Percentiles rank a stretch among this genome's conserved stretches.
These are phyloP conservation scores for Liopterus haemorrhoidalis DNA, from an alignment of 2,888 invertebrate species.

Conservation along the genomic window DNA sequence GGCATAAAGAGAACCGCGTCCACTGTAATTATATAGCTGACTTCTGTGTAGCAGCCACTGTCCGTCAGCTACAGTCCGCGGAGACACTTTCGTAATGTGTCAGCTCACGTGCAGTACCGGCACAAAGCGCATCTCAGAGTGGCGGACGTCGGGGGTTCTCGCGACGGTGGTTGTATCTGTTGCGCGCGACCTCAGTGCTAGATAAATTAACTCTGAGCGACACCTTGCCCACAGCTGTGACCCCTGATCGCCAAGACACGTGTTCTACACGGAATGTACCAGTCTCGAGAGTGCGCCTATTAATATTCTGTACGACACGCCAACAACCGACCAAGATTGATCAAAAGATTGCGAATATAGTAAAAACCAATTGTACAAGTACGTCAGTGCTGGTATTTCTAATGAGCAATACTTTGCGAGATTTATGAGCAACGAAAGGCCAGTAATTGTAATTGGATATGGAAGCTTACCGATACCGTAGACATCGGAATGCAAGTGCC, in stretches of 20 bases:
- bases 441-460: constrained; percentile 38
- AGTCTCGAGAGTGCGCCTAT: too few species aligned
- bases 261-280: too few species aligned
- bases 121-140: not conserved
- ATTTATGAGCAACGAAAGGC: constrained; percentile 32
- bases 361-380: constrained; percentile 20
- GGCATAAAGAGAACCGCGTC: constrained; percentile 36
- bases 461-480: constrained; percentile 23
- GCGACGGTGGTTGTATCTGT: not conserved
- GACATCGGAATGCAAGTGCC: constrained; percentile 13
- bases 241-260: too few species aligned
- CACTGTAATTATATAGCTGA: constrained; percentile 36
- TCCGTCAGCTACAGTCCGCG: constrained; percentile 33
- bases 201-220: too few species aligned
- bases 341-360: constrained; percentile 23
- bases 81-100: too few species aligned
- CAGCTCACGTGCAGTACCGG: too few species aligned
- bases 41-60: constrained; percentile 33
- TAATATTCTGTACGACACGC: constrained; percentile 14
- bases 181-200: too few species aligned
- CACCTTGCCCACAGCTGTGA: too few species aligned
- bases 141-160: not conserved
- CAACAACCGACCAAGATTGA: constrained; percentile 6
- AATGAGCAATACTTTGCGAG: constrained; percentile 34
- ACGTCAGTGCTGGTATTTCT: constrained; percentile 25